Percentiles rank a stretch among this genome's conserved stretches.
Evolutionary conservation across 1,140 invertebrate genomes (phyloP).

Genomic region (Protaetia brevitarsis): DNA sequence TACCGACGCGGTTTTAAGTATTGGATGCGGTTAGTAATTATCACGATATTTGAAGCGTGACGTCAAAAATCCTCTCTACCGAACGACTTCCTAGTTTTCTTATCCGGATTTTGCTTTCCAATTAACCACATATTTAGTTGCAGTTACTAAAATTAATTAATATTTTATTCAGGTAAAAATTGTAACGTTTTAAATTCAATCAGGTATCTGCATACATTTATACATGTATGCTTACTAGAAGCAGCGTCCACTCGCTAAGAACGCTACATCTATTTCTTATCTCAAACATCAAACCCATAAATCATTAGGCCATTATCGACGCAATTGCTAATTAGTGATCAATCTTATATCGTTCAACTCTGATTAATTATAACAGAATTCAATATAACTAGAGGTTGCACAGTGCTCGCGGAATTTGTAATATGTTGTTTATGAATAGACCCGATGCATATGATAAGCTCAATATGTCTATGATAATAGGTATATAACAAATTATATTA

Average conservation of each 20-base stretch:
- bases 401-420: no score
- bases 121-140: slow-evolving; percentile 2
- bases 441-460: no score
- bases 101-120: neutral
- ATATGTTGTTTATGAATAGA: no score
- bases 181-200: neutral
- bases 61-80: neutral
- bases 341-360: no score
- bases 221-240: no score
- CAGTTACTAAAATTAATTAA: slow-evolving; percentile 10
- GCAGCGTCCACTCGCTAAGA: no score
- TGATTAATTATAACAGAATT: no score
- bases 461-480: no score
- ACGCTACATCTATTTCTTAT: neutral
- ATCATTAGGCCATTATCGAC: neutral
- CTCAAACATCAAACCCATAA: neutral
- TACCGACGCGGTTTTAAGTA: neutral
- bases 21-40: slow-evolving; percentile 7
- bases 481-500: no score
- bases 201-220: no score
- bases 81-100: neutral
- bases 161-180: slow-evolving; percentile 13
- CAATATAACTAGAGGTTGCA: no score
- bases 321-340: neutral
- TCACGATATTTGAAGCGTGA: slow-evolving; percentile 3